Evolutionary conservation across 2,797 vertebrate species (phyloP), one percentile per base, ranked within the genome.

Genomic region (Gallinago nigripennis): DNA sequence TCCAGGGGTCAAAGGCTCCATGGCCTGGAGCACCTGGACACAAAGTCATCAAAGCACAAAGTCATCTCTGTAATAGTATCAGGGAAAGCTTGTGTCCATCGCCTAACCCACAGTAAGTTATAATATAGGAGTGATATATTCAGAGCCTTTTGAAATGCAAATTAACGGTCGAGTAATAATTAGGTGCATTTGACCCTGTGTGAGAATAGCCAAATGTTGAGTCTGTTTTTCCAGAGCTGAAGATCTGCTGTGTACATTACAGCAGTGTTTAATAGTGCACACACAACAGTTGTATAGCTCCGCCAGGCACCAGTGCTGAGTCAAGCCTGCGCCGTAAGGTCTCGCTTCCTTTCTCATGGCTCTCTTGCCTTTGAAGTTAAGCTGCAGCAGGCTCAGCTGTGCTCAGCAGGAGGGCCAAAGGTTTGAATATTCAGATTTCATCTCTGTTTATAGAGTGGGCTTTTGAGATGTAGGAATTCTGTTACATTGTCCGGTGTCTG

Each of bases 391-490:
- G 63, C 88, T 96, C 97, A 96, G 96, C 95, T 97, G 94, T 64
- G 82, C 93, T 87, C 89, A 81, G 88, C 88, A 43, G 94, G 94
- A 87, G 88, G 61, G 60, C 30, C 54, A 37, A 21, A 75, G 88
- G 83, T 50, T 48, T 96, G 96, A 95, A 95, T 97, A 96, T 96
- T 96, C 93, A 95, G 83, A 97, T 95, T 96, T 89, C 83, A 56
- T 95, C 86, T 88, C 86, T 90, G 96, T 95, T 96, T 96, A 85
- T 71, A 86, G 88, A 94, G 86, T 12, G 68, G 37, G 71, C 75
- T 92, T 96, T 94, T 93, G 77, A 95, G 90, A 95, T 90, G 93
- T 79, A 95, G 91, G 93, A 92, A 93, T 95, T 96, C 83, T 90
- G 81, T 87, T 87, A 58, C 81, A 39, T 71, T 71, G 90, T 78